Conservation (phyloP, 2,797 vertebrate species). For the Octomys mimax region DNA sequence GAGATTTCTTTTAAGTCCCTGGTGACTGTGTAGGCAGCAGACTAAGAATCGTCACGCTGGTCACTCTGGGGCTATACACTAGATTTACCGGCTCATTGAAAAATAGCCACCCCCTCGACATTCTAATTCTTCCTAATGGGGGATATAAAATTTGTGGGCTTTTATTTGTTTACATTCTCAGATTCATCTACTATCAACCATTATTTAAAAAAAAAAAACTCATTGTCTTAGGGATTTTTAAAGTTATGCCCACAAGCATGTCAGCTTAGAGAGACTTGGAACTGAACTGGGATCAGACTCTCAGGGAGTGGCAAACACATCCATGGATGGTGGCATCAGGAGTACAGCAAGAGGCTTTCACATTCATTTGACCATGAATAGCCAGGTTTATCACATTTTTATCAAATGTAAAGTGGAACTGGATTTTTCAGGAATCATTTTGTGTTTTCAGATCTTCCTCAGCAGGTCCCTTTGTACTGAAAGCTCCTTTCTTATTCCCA, state of each 20-base stretch:
- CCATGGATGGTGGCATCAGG: not conserved
- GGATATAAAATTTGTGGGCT: not conserved
- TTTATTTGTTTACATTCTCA: not conserved
- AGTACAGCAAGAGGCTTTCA: not conserved
- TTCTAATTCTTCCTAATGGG: not conserved
- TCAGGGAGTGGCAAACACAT: not conserved
- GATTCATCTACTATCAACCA: not conserved
- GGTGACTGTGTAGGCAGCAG: not conserved
- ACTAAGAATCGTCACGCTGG: not conserved
- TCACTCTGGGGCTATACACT: not conserved
- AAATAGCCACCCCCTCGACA: not conserved
- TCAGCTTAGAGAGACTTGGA: not conserved
- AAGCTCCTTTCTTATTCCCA: not conserved
- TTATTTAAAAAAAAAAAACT: not conserved
- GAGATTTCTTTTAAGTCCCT: not conserved
- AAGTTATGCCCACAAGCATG: not conserved
- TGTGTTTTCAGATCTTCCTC: not conserved
- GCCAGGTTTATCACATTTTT: not conserved
- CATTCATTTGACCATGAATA: not conserved
- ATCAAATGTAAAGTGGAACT: not conserved
- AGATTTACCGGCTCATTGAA: not conserved
- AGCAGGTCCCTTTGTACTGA: not conserved
- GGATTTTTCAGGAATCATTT: not conserved
- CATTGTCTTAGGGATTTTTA: not conserved
- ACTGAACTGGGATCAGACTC: not conserved